A percentile compares a stretch with the other conserved stretches of the same genome.
phyloP scores from a whole-genome alignment of 2,113 vertebrate species.

The Datnioides undecimradiatus region DNA sequence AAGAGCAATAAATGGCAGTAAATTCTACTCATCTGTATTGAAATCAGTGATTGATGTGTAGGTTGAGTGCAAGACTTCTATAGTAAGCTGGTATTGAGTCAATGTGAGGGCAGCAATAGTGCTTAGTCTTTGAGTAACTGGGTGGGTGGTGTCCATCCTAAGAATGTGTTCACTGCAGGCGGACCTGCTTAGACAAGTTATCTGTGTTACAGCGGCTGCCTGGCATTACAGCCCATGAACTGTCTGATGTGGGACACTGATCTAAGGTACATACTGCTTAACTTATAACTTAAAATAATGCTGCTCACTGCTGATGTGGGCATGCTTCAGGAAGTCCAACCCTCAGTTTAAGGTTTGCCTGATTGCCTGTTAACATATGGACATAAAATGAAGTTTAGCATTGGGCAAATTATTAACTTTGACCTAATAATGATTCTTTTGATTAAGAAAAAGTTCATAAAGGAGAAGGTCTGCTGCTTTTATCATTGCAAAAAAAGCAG shows the following conservation, averaged over 20 bases:
- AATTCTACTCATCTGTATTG: background rate
- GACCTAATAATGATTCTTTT: too few species aligned
- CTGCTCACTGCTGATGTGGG: too few species aligned
- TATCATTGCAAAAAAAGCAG: background rate
- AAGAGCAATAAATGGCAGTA: background rate
- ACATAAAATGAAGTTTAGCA: too few species aligned
- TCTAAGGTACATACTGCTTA: background rate
- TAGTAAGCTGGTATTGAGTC: background rate
- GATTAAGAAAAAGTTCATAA: background rate
- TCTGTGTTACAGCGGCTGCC: background rate
- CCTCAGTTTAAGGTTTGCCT: too few species aligned
- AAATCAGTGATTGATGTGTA: background rate
- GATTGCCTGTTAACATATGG: too few species aligned
- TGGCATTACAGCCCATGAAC: background rate
- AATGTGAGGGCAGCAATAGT: background rate
- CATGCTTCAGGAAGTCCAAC: too few species aligned
- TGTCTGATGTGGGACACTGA: background rate
- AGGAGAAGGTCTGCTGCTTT: background rate
- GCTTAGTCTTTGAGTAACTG: slow-evolving; percentile 12
- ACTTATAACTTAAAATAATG: background rate
- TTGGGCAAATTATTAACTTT: too few species aligned
- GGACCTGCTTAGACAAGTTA: slow-evolving; percentile 54
- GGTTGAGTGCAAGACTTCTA: background rate
- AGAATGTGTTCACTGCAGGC: slow-evolving; percentile 54
- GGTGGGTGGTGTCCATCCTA: slow-evolving; percentile 30